Evolutionary conservation across 2,888 invertebrate species (phyloP).

Genomic region (Aphrophora alni): DNA sequence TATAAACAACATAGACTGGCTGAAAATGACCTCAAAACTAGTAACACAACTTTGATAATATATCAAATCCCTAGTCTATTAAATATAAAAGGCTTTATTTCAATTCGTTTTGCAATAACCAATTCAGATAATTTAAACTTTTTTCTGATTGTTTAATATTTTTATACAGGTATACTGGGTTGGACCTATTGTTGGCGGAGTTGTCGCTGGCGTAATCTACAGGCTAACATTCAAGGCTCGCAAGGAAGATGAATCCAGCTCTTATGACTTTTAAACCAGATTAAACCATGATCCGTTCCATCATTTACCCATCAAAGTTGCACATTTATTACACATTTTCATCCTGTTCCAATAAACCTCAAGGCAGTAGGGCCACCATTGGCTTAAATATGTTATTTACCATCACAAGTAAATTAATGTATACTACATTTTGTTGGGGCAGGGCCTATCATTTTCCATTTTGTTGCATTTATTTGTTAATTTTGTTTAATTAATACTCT

Average conservation of each 20-base stretch:
- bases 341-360: not conserved
- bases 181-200: conserved; percentile 84
- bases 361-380: not conserved
- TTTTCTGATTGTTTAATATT: not conserved
- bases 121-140: too few species aligned
- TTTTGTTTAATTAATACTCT: not conserved
- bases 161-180: conserved; percentile 78
- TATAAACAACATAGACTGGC: too few species aligned
- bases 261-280: conserved; percentile 48
- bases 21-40: too few species aligned
- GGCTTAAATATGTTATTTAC: not conserved
- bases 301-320: not conserved
- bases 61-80: too few species aligned
- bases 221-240: conserved; percentile 52
- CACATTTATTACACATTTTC: not conserved
- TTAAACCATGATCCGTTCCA: not conserved
- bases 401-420: not conserved
- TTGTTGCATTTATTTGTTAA: not conserved
- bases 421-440: not conserved
- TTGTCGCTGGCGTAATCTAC: conserved; percentile 78
- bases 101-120: too few species aligned
- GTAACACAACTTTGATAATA: too few species aligned
- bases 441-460: not conserved
- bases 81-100: too few species aligned
- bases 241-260: conserved; percentile 50